A percentile compares a stretch with the other conserved stretches of the same genome.
These are phyloP conservation scores for Micronycteris hirsuta DNA, from an alignment of 2,113 vertebrate genomes.

Conservation along the genomic window DNA sequence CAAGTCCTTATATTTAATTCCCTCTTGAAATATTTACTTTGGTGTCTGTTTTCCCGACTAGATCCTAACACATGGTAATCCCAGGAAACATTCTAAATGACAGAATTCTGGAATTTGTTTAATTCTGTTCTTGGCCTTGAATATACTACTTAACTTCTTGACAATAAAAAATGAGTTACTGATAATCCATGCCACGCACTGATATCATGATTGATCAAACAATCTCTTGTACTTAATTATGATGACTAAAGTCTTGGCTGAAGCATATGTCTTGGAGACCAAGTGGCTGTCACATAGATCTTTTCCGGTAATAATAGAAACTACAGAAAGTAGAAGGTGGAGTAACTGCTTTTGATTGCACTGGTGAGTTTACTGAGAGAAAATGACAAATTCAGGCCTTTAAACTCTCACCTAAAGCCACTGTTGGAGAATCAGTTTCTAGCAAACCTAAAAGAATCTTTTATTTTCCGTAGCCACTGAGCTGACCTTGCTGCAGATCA, in stretches of 20 bases:
- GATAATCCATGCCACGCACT: neutral
- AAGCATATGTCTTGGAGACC: neutral
- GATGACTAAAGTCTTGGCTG: neutral
- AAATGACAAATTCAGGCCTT: neutral
- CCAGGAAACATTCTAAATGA: neutral
- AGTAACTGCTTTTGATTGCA: neutral
- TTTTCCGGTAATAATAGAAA: neutral
- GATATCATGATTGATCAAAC: conserved; percentile 25
- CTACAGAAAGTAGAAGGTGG: neutral
- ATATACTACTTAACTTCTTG: neutral
- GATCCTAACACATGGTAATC: neutral
- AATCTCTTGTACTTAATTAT: neutral
- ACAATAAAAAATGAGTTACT: neutral
- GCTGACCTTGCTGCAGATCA: neutral
- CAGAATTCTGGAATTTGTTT: neutral
- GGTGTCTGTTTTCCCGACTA: neutral
- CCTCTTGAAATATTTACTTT: neutral
- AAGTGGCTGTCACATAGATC: neutral
- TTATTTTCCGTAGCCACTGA: neutral
- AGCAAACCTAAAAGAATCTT: neutral
- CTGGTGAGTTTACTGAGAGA: neutral
- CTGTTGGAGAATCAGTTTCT: neutral
- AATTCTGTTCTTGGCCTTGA: neutral
- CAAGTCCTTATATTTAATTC: conserved; percentile 5
- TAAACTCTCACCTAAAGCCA: neutral